Evolutionary conservation across 2,797 vertebrate genomes (phyloP).

Genomic region (Leptodactylus fallax): DNA sequence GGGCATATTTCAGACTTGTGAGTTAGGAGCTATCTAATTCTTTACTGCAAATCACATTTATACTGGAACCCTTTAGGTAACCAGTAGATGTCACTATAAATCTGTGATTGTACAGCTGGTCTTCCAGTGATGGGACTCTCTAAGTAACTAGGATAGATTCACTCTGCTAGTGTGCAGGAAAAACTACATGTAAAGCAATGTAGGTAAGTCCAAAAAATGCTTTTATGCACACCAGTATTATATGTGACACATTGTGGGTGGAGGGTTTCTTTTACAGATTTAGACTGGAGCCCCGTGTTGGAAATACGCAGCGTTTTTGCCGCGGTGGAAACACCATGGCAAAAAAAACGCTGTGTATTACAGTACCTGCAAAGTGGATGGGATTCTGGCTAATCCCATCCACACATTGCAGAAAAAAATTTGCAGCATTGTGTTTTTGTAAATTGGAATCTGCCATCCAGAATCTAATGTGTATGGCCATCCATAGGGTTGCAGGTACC

Average conservation of each 20-base stretch:
- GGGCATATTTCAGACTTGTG: background rate
- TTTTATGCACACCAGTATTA: background rate
- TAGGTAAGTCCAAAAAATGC: background rate
- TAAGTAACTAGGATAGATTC: background rate
- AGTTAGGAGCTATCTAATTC: background rate
- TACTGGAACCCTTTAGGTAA: background rate
- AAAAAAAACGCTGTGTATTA: background rate
- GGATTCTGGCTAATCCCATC: no score
- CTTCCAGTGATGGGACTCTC: background rate
- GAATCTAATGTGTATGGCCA: no score
- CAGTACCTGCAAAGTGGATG: no score
- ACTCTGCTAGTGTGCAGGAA: background rate
- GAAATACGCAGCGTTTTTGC: no score
- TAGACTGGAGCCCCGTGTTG: no score
- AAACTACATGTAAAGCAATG: background rate
- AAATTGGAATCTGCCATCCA: no score
- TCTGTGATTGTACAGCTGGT: background rate
- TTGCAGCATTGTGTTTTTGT: no score
- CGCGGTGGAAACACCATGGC: no score
- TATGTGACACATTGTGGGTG: no score
- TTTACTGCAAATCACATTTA: background rate
- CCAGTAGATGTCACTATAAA: conserved; percentile 18
- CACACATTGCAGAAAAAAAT: no score
- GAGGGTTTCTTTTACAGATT: no score
- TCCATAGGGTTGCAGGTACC: background rate